These are phyloP conservation scores for Sitta carolinensis DNA, from an alignment of 2,797 vertebrate genomes.

Conservation along the genomic window DNA sequence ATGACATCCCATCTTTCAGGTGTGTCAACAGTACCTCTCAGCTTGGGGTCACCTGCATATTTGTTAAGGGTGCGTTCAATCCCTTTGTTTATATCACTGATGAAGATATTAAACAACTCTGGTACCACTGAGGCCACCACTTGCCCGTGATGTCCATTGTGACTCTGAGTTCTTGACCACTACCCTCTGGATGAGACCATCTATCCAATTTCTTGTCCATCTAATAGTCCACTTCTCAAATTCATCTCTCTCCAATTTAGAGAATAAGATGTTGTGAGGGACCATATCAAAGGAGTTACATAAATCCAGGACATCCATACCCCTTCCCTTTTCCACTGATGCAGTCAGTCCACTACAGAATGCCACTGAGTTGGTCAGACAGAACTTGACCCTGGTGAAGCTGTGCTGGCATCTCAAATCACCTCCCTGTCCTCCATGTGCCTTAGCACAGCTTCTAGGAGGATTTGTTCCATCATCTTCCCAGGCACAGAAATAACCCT, in stretches of 20 bases:
- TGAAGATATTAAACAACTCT: neutral
- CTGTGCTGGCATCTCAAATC: neutral
- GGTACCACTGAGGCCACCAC: neutral
- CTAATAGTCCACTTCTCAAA: neutral
- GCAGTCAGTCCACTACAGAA: neutral
- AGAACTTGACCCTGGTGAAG: neutral
- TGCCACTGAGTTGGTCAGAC: neutral
- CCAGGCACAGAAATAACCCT: neutral
- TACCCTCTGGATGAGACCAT: neutral
- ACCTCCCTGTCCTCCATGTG: neutral
- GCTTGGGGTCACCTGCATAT: neutral
- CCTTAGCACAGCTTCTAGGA: neutral
- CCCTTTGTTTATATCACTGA: accelerated
- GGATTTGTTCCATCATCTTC: neutral
- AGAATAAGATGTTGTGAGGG: neutral
- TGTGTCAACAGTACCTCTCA: neutral
- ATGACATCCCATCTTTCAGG: neutral
- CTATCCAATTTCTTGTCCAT: neutral
- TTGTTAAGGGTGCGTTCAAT: accelerated
- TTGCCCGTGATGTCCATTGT: neutral
- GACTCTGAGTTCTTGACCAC: neutral
- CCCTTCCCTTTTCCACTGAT: neutral
- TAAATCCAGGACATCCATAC: neutral
- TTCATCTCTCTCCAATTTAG: neutral
- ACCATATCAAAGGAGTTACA: neutral